Base-by-base conservation (phyloP, 1,140 invertebrate species). In the Oreohelix idahoensis region DNA sequence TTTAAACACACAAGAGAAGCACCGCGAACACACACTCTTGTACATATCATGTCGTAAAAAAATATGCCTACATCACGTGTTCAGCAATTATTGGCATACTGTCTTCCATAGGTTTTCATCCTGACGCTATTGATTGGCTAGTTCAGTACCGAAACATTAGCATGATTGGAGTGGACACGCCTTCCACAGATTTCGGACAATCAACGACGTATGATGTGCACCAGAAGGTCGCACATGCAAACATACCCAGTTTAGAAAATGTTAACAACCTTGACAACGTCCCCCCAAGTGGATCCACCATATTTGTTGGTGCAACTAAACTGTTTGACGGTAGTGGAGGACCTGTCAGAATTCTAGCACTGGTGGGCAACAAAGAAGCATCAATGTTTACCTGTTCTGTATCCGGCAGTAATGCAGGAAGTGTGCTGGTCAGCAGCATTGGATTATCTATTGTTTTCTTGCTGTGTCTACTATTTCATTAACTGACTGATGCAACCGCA, bases 131-230 rank as follows among this genome's bases (percentile, higher is more conserved):
- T 0, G n/a, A 74, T 23, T 91, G 90, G 90, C 66, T 91, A n/a
- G 53, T 85, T 26, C 69, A 85, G 11, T 58, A 89, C 11, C 83
- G 90, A 35, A 71, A 85, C 10, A 71, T 89, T 8, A 66, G 86
- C 39, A 79, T 86, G 17, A 26, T 89, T 20, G 88, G 87, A 13
- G 84, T 85, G 10, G 82, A 89, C 84, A 81, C 87, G 51, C 84
- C 89, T 36, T 87, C 83, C 49, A 82, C 75, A 58, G 89, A 89
- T 85, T 87, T 87, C 73, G 85, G 86, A 74, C 83, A 88, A 84
- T 84, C 87, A 38, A 88, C 69, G 17, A 85, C 81, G 35, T 90
- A 85, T 77, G 86, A 86, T 17, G 84, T 86, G 26, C 88, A 90
- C 80, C 49, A 86, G 20, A 17, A 87, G 23, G 76, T 89, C 0